phyloP scores from a whole-genome alignment of 1,140 invertebrate species.

The Ephestia elutella region DNA sequence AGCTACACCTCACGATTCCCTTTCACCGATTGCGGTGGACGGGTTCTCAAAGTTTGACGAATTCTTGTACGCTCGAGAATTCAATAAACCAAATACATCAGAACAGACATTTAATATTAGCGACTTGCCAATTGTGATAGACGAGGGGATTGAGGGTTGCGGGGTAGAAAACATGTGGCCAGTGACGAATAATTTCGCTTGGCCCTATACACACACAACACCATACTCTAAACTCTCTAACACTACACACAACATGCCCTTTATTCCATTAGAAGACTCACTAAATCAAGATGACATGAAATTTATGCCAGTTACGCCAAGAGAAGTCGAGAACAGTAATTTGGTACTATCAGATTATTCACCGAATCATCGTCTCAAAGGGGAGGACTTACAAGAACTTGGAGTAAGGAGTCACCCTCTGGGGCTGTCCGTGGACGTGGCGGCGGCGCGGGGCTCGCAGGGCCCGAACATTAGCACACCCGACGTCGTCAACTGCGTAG shows the following conservation, averaged over 20 bases:
- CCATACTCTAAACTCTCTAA: constrained; percentile 42
- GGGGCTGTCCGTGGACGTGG: constrained; percentile 41
- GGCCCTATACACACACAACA: constrained; percentile 36
- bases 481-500: constrained; percentile 57
- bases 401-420: constrained; percentile 1
- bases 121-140: constrained; percentile 54
- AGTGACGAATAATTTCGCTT: constrained; percentile 11
- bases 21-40: constrained; percentile 39
- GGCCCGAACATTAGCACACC: constrained; percentile 55
- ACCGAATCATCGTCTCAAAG: constrained; percentile 20
- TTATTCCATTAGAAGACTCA: constrained; percentile 57
- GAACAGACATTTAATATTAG: constrained; percentile 6
- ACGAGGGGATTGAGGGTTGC: constrained; percentile 47
- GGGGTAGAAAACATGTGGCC: constrained; percentile 24
- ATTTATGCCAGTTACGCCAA: constrained; percentile 45
- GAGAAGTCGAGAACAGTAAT: constrained; percentile 51
- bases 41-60: constrained; percentile 30
- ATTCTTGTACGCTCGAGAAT: neutral
- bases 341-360: constrained; percentile 44
- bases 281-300: constrained; percentile 39
- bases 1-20: constrained; percentile 32
- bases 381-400: constrained; percentile 9
- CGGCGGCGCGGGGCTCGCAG: constrained; percentile 22
- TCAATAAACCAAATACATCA: constrained; percentile 12
- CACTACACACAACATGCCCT: constrained; percentile 51